phyloP scores from a whole-genome alignment of 2,888 invertebrate genomes.

The Gymnocheta viridis region DNA sequence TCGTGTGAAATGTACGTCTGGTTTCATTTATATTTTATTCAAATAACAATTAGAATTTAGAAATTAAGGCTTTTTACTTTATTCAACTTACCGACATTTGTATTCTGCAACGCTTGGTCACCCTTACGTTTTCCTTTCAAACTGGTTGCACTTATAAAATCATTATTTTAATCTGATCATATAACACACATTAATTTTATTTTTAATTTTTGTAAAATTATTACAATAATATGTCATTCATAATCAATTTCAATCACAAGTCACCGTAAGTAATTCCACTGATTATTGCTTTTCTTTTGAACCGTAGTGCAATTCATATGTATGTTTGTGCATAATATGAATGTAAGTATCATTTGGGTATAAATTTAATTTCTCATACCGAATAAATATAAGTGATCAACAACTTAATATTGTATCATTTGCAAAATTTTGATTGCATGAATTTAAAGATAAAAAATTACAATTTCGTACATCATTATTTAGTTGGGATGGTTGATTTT shows the following conservation, averaged over 20 bases:
- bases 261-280: constrained; percentile 50
- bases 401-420: constrained; percentile 65
- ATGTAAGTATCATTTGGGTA: no score
- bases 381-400: constrained; percentile 56
- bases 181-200: constrained; percentile 38
- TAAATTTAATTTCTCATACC: constrained; percentile 35
- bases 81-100: neutral
- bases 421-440: constrained; percentile 66
- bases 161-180: constrained; percentile 41
- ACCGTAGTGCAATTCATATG: constrained; percentile 4
- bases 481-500: constrained; percentile 32
- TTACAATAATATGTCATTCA: constrained; percentile 67
- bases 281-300: constrained; percentile 14
- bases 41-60: neutral
- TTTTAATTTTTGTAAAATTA: constrained; percentile 53
- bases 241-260: constrained; percentile 61
- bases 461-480: constrained; percentile 69
- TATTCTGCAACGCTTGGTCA: neutral
- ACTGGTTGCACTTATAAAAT: constrained; percentile 33
- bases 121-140: neutral
- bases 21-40: no score
- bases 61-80: neutral
- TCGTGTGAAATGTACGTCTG: no score
- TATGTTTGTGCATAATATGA: no score
- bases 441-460: constrained; percentile 56